Evolutionary conservation across 2,113 vertebrate genomes (phyloP).

Genomic region (Platanista minor): DNA sequence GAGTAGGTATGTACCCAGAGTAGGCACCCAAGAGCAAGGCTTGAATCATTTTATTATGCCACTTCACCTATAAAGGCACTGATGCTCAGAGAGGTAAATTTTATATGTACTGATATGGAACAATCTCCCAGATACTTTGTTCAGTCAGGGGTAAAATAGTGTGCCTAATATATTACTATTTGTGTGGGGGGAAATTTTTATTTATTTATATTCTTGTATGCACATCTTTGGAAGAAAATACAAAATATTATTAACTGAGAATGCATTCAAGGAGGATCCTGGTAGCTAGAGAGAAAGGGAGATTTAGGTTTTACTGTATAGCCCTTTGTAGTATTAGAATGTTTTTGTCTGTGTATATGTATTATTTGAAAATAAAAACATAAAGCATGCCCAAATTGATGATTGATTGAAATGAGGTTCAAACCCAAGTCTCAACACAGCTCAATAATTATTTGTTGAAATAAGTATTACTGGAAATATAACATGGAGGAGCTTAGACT

Average conservation of each 20-base stretch:
- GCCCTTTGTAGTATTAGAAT: neutral
- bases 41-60: neutral
- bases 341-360: neutral
- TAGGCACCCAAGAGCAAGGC: neutral
- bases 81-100: neutral
- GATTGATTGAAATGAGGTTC: neutral
- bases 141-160: neutral
- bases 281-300: neutral
- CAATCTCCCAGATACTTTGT: neutral
- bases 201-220: neutral
- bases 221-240: neutral
- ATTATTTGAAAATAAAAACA: neutral
- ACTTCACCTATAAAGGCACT: neutral
- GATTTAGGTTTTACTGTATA: neutral
- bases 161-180: neutral
- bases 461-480: neutral
- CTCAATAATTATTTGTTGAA: neutral
- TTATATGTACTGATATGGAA: neutral
- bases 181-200: neutral
- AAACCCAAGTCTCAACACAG: neutral
- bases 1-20: neutral
- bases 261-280: neutral
- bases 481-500: neutral
- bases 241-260: neutral
- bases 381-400: neutral